Evolutionary conservation across 2,797 vertebrate genomes (phyloP).

Genomic region (Enteromius thamalakanensis): DNA sequence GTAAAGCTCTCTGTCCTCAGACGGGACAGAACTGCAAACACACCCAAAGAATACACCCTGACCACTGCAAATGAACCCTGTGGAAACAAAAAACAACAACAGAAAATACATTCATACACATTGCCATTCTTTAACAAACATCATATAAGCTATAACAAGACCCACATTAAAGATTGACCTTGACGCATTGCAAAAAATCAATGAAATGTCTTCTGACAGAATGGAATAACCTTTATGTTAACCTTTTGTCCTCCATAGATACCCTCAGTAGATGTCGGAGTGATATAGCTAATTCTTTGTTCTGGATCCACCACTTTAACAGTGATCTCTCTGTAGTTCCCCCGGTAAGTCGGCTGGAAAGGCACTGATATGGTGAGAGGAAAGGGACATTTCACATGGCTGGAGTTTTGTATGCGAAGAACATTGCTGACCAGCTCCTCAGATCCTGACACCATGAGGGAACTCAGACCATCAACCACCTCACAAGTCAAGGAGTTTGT

Average conservation of each 20-base stretch:
- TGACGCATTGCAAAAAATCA: not conserved
- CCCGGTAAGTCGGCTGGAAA: slow-evolving; percentile 76
- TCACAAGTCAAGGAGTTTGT: slow-evolving; percentile 74
- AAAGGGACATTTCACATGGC: slow-evolving; percentile 69
- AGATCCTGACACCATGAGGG: slow-evolving; percentile 79
- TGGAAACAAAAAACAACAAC: slow-evolving; percentile 24
- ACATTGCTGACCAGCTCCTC: slow-evolving; percentile 90
- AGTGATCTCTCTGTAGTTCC: slow-evolving; percentile 81
- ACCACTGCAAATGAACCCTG: slow-evolving; percentile 85
- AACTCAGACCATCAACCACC: slow-evolving; percentile 77
- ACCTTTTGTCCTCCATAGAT: slow-evolving; percentile 78
- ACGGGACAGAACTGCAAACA: slow-evolving; percentile 87
- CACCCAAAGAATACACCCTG: slow-evolving; percentile 82
- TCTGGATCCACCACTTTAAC: slow-evolving; percentile 82
- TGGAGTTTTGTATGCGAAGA: slow-evolving; percentile 71
- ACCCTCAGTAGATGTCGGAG: slow-evolving; percentile 77
- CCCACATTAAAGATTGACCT: not conserved
- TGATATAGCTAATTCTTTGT: slow-evolving; percentile 79
- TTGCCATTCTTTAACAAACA: not conserved
- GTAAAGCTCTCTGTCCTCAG: slow-evolving; percentile 87
- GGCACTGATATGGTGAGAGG: slow-evolving; percentile 81
- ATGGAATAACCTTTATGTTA: slow-evolving; percentile 44
- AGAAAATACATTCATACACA: slow-evolving; percentile 6
- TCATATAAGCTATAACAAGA: not conserved
- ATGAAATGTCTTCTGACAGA: not conserved